Conservation (phyloP, 2,888 invertebrate species). For the Sceliomorpha sp. region DNA sequence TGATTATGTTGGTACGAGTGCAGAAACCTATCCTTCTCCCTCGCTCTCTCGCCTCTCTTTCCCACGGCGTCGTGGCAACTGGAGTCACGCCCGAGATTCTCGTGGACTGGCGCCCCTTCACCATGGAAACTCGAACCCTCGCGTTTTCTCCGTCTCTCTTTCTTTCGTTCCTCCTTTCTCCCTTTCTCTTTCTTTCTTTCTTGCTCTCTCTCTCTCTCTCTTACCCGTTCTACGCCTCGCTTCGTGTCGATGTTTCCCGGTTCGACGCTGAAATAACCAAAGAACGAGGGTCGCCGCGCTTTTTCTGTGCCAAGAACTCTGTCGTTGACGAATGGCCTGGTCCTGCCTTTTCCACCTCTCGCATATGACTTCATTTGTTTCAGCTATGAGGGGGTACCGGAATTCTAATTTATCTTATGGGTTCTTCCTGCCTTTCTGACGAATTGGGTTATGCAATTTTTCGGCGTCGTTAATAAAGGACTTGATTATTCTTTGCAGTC, state of each 20-base stretch:
- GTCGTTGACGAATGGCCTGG: slow-evolving; percentile 26
- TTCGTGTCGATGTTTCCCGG: slow-evolving; percentile 56
- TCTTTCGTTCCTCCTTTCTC: no score
- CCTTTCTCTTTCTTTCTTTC: no score
- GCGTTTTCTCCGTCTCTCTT: slow-evolving; percentile 48
- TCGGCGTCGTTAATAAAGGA: no score
- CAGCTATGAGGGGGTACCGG: slow-evolving; percentile 28
- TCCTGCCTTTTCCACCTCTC: slow-evolving; percentile 7
- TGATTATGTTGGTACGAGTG: slow-evolving; percentile 42
- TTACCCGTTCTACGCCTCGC: no score
- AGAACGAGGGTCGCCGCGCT: slow-evolving; percentile 37
- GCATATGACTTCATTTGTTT: slow-evolving; percentile 11
- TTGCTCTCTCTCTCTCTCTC: no score
- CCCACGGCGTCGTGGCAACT: slow-evolving; percentile 29
- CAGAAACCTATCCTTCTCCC: slow-evolving; percentile 10
- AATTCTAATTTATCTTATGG: slow-evolving; percentile 40
- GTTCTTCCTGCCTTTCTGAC: no score
- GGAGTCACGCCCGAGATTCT: slow-evolving; percentile 55
- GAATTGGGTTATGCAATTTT: no score
- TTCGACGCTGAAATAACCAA: slow-evolving; percentile 57
- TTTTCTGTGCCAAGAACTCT: slow-evolving; percentile 40
- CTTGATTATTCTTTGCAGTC: no score
- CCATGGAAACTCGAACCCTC: slow-evolving; percentile 58
- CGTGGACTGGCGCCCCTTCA: slow-evolving; percentile 53
- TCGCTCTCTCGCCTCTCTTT: slow-evolving; percentile 8